Evolutionary conservation across 2,113 vertebrate species (phyloP).

Genomic region (Takifugu bimaculatus): DNA sequence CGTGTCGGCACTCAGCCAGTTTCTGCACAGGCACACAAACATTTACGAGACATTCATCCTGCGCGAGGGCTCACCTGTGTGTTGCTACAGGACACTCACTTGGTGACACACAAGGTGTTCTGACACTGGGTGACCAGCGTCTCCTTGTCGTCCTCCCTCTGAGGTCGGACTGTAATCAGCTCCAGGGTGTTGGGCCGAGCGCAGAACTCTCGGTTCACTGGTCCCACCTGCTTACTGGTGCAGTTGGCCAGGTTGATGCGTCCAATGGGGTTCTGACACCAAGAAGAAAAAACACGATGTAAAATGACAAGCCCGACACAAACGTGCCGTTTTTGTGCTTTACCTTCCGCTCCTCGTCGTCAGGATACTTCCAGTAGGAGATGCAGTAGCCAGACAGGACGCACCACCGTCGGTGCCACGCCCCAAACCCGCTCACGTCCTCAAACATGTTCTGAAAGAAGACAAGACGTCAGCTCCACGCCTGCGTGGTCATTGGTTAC

Average conservation of each 20-base stretch:
- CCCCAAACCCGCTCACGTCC: slow-evolving; percentile 95
- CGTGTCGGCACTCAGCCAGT: slow-evolving; percentile 97
- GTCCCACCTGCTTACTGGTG: slow-evolving; percentile 85
- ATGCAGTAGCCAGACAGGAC: slow-evolving; percentile 90
- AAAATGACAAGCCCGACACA: neutral
- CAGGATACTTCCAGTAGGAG: slow-evolving; percentile 97
- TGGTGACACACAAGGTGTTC: slow-evolving; percentile 93
- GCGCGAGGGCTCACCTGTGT: too few species aligned
- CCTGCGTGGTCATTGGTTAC: too few species aligned
- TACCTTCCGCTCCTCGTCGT: slow-evolving; percentile 94
- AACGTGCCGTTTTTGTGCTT: too few species aligned
- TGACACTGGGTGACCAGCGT: slow-evolving; percentile 92
- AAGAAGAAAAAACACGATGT: neutral
- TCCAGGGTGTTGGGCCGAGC: slow-evolving; percentile 94
- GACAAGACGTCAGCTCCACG: too few species aligned
- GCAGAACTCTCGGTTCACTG: slow-evolving; percentile 92
- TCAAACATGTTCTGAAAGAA: slow-evolving; percentile 91
- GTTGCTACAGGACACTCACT: slow-evolving; percentile 70
- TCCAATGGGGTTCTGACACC: slow-evolving; percentile 83
- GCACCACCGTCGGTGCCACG: slow-evolving; percentile 97
- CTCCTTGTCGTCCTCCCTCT: slow-evolving; percentile 88
- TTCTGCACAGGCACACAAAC: slow-evolving; percentile 68
- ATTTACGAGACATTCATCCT: too few species aligned
- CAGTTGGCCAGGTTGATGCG: slow-evolving; percentile 91
- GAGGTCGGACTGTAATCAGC: slow-evolving; percentile 88